phyloP scores from a whole-genome alignment of 1,140 invertebrate species.

The Glossosoma conforme region DNA sequence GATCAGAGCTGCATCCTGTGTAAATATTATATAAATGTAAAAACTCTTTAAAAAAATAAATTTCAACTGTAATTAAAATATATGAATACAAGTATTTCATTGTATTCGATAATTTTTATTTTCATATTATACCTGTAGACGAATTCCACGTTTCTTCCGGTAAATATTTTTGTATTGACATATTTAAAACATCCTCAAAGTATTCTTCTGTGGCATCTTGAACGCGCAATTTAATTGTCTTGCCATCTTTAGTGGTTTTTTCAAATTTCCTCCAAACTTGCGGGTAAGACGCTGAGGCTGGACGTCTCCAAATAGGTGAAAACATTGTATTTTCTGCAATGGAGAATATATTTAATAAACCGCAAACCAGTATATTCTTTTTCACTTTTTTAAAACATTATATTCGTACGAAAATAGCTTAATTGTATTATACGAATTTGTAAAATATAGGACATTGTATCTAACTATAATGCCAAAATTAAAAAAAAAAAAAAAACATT shows the following conservation, averaged over 20 bases:
- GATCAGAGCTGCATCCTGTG: conserved; percentile 8
- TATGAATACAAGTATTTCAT: background rate
- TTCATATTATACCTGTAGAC: conserved; percentile 5
- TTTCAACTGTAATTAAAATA: no score
- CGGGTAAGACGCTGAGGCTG: conserved; percentile 7
- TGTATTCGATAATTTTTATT: background rate
- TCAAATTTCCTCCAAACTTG: conserved; percentile 22
- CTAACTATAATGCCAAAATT: background rate
- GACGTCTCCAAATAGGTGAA: conserved; percentile 17
- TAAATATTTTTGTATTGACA: conserved; percentile 17
- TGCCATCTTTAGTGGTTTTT: conserved; percentile 22
- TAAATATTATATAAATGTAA: conserved; percentile 3
- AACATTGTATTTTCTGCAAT: conserved; percentile 19
- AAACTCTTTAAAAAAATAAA: background rate
- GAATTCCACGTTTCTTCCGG: conserved; percentile 15
- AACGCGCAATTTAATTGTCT: conserved; percentile 19
- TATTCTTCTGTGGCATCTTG: conserved; percentile 25
- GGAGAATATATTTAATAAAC: background rate
- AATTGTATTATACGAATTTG: no score
- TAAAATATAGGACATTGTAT: background rate
- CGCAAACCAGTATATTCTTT: no score
- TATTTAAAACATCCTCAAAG: conserved; percentile 8
- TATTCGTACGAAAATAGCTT: no score
- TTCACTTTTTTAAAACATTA: no score
- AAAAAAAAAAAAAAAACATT: background rate